phyloP scores from a whole-genome alignment of 2,797 vertebrate genomes.

The Trachurus trachurus region DNA sequence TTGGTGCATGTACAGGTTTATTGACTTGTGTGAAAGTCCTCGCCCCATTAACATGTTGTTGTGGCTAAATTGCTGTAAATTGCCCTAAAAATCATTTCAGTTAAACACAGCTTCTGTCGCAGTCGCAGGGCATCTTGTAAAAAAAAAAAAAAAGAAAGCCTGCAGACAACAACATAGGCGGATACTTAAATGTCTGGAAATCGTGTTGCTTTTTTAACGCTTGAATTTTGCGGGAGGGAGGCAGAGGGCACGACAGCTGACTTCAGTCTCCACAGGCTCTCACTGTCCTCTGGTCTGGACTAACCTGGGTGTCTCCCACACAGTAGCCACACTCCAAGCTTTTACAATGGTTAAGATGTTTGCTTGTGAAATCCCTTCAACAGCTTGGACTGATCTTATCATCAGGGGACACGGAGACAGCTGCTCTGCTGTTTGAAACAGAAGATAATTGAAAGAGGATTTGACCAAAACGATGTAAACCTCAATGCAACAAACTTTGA shows the following conservation, averaged over 20 bases:
- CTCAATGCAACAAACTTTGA: background rate
- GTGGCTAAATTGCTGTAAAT: constrained; percentile 59
- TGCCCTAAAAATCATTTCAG: constrained; percentile 47
- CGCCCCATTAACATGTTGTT: constrained; percentile 32
- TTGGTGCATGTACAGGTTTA: constrained; percentile 25
- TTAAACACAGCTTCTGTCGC: constrained; percentile 40
- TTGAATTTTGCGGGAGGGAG: background rate
- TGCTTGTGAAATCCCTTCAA: constrained; percentile 10
- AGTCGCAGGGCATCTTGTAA: constrained; percentile 38
- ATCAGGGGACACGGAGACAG: background rate
- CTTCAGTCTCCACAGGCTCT: constrained; percentile 38
- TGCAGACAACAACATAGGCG: constrained; percentile 54
- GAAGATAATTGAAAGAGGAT: too few species aligned
- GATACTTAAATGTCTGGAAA: constrained; percentile 35
- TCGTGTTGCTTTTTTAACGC: constrained; percentile 8
- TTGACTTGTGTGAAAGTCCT: constrained; percentile 56
- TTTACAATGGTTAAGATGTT: constrained; percentile 39
- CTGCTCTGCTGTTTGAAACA: background rate
- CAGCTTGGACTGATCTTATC: background rate
- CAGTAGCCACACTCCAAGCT: constrained; percentile 28
- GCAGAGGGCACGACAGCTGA: constrained; percentile 39
- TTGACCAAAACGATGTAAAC: too few species aligned
- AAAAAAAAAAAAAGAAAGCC: background rate
- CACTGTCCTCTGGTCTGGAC: constrained; percentile 27
- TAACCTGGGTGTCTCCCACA: constrained; percentile 17